phyloP scores from a whole-genome alignment of 2,797 vertebrate genomes.

The Scomberomorus guttatus region DNA sequence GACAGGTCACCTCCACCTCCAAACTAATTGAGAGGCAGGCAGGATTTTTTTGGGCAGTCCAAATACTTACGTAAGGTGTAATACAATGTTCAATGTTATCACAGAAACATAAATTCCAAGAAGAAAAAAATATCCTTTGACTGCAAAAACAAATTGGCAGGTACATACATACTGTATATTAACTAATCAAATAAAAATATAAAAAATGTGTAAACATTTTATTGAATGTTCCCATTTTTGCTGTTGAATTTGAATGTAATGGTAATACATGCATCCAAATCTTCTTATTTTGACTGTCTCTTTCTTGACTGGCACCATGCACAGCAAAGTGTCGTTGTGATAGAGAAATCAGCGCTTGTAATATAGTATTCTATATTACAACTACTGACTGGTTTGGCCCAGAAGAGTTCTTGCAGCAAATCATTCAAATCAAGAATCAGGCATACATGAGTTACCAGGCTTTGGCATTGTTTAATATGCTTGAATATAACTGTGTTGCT shows the following conservation, averaged over 20 bases:
- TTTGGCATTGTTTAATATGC: slow-evolving; percentile 24
- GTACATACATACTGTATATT: background rate
- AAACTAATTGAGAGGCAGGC: slow-evolving; percentile 16
- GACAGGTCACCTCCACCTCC: slow-evolving; percentile 8
- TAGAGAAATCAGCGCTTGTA: background rate
- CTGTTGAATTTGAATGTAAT: background rate
- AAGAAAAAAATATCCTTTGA: background rate
- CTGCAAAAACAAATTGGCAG: background rate
- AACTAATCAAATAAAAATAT: background rate
- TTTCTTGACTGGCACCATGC: background rate
- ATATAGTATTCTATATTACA: background rate
- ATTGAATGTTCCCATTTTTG: no score
- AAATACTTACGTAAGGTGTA: slow-evolving; percentile 15
- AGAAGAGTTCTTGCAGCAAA: slow-evolving; percentile 30
- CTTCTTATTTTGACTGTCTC: background rate
- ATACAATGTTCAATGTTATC: background rate
- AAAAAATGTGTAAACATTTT: background rate
- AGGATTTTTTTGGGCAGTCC: background rate
- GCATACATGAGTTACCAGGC: slow-evolving; percentile 26
- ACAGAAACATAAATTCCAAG: background rate
- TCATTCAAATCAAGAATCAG: slow-evolving; percentile 31
- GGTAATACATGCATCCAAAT: background rate
- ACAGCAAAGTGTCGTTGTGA: background rate
- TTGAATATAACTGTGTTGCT: slow-evolving; percentile 2
- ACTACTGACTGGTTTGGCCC: slow-evolving; percentile 6